These are phyloP conservation scores for Laterallus jamaicensis DNA, from an alignment of 2,113 vertebrate genomes.

Conservation along the genomic window DNA sequence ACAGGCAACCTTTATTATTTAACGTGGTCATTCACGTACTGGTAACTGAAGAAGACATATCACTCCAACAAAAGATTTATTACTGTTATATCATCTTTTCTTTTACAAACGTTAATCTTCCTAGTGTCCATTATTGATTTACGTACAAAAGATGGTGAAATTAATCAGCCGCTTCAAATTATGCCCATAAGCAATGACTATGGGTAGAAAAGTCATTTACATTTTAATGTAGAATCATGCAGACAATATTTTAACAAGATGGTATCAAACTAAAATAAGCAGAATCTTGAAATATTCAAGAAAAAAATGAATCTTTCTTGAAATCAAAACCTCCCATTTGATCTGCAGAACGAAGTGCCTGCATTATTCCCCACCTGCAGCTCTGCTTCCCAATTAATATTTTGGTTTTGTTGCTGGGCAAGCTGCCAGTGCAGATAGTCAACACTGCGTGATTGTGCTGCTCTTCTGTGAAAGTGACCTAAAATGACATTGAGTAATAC, in stretches of 20 bases:
- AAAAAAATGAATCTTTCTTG: not conserved
- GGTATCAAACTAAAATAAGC: conserved; percentile 10
- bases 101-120: conserved; percentile 37
- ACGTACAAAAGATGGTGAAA: conserved; percentile 1
- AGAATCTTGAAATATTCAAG: not conserved
- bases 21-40: too few relatives aligned
- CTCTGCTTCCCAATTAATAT: conserved; percentile 34
- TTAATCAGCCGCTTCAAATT: conserved; percentile 53
- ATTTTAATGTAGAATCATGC: conserved; percentile 54
- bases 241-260: conserved; percentile 53
- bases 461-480: conserved; percentile 20
- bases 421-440: not conserved
- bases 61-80: not conserved
- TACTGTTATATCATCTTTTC: not conserved
- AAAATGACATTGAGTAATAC: not conserved
- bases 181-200: conserved; percentile 31
- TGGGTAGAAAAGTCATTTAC: conserved; percentile 23
- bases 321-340: not conserved
- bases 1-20: not conserved
- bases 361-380: not conserved
- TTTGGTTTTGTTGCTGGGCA: conserved; percentile 25
- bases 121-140: conserved; percentile 32
- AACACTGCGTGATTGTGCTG: not conserved
- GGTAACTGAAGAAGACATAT: not conserved
- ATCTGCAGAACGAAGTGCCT: not conserved